Evolutionary conservation across 2,113 vertebrate species (phyloP).

Genomic region (Poeciliopsis occidentalis): DNA sequence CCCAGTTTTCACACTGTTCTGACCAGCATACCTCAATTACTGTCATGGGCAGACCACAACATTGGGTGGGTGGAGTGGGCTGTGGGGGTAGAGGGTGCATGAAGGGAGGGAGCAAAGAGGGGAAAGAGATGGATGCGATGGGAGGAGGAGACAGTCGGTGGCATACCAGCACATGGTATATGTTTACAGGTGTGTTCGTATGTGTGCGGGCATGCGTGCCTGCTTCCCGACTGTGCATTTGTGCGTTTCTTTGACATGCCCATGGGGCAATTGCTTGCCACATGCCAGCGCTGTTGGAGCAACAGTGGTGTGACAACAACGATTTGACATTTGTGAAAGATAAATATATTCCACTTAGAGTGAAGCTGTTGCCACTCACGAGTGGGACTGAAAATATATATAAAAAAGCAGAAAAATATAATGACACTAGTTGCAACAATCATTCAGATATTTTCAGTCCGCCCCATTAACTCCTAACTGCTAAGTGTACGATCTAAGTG

Average conservation of each 20-base stretch:
- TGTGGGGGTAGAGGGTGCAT: neutral
- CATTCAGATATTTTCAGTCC: constrained; percentile 16
- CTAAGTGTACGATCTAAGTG: neutral
- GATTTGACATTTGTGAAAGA: constrained; percentile 68
- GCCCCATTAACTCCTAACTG: neutral
- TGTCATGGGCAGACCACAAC: constrained; percentile 74
- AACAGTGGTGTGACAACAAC: constrained; percentile 41
- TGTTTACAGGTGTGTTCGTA: constrained; percentile 72
- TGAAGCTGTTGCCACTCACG: constrained; percentile 33
- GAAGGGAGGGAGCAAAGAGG: constrained; percentile 26
- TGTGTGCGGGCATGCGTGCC: constrained; percentile 19
- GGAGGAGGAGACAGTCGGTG: constrained; percentile 63
- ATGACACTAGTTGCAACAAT: constrained; percentile 26
- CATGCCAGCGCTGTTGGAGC: constrained; percentile 45
- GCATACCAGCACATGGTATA: constrained; percentile 51
- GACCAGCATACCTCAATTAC: constrained; percentile 83
- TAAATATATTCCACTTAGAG: constrained; percentile 63
- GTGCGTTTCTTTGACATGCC: constrained; percentile 47
- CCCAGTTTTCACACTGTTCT: constrained; percentile 73
- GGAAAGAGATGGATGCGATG: constrained; percentile 49
- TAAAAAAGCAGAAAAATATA: constrained; percentile 19
- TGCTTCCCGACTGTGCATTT: constrained; percentile 10
- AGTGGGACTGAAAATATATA: constrained; percentile 21
- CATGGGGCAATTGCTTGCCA: constrained; percentile 54
- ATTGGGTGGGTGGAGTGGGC: constrained; percentile 37